Conservation (phyloP, 2,113 vertebrate species). For the Canis aureus region DNA sequence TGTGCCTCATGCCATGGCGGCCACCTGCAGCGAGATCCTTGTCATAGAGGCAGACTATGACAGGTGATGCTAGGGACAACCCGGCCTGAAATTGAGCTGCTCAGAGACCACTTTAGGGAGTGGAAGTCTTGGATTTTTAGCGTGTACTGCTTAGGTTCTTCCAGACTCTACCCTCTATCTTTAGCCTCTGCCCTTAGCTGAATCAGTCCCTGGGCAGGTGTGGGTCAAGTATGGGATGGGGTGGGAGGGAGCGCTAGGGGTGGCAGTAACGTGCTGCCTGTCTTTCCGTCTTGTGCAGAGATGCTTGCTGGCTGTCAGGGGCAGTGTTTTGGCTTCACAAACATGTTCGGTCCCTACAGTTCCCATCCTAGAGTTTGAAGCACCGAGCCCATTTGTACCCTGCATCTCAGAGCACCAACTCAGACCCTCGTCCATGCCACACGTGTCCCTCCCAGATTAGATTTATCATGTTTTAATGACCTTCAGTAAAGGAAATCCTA, state of each 20-base stretch:
- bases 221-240: too few species aligned
- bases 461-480: background rate
- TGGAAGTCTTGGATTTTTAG: background rate
- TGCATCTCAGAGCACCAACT: background rate
- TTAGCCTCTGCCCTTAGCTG: background rate
- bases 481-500: conserved; percentile 67
- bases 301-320: background rate
- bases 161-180: background rate
- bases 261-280: rapidly evolving
- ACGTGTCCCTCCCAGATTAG: conserved; percentile 6
- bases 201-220: background rate
- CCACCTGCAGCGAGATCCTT: background rate
- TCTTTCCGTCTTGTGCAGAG: background rate
- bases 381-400: background rate
- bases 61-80: background rate
- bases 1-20: background rate
- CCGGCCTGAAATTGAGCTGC: background rate
- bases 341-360: background rate
- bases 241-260: background rate
- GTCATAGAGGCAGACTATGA: too few species aligned
- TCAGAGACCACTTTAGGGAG: background rate
- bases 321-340: background rate
- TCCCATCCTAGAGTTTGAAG: background rate
- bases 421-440: background rate
- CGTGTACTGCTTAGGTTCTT: background rate